Conservation (phyloP, 1,140 invertebrate species). For the Bombus balteatus region DNA sequence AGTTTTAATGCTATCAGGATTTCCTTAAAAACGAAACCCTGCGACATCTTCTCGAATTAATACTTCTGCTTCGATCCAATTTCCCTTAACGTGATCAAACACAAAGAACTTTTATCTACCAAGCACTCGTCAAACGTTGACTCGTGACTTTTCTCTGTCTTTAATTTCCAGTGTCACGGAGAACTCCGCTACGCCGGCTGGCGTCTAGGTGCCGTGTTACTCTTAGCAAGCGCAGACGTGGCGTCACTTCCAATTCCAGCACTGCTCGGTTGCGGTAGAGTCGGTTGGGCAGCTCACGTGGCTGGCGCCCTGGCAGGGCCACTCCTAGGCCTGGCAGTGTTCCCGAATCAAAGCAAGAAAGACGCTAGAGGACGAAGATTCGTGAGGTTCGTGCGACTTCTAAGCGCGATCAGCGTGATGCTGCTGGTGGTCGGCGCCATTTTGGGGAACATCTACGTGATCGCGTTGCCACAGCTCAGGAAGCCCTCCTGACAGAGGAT, state of each 20-base stretch:
- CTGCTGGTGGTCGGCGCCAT: constrained; percentile 78
- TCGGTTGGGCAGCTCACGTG: constrained; percentile 91
- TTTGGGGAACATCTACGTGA: constrained; percentile 79
- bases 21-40: neutral
- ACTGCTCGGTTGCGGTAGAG: constrained; percentile 79
- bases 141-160: neutral
- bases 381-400: constrained; percentile 77
- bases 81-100: neutral
- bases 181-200: constrained; percentile 84
- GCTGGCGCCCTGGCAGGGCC: constrained; percentile 91
- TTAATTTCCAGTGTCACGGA: constrained; percentile 83
- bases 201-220: constrained; percentile 84
- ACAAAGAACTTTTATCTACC: neutral
- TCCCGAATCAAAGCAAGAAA: constrained; percentile 83
- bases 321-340: constrained; percentile 90
- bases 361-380: constrained; percentile 77
- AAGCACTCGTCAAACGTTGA: no score
- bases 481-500: constrained; percentile 80
- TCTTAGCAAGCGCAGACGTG: constrained; percentile 85
- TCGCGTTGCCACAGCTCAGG: constrained; percentile 77
- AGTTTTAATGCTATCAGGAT: neutral
- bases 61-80: neutral
- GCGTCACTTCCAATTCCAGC: constrained; percentile 79
- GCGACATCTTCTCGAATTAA: neutral
- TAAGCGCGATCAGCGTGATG: constrained; percentile 77